phyloP scores from a whole-genome alignment of 2,888 invertebrate genomes.

The Drosophila fungiperda region DNA sequence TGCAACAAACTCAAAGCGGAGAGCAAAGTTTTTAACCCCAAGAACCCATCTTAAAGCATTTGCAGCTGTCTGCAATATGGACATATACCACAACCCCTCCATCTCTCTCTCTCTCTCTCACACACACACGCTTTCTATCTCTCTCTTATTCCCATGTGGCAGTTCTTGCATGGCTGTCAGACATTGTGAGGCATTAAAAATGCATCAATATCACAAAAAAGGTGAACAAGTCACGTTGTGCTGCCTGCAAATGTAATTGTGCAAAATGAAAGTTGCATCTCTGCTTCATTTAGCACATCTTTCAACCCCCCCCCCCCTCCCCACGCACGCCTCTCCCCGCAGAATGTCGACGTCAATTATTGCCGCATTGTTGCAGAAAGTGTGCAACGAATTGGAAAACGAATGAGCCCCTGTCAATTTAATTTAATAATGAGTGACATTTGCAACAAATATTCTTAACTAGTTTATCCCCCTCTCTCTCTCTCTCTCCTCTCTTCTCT shows the following conservation, averaged over 20 bases:
- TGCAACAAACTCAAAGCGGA: not conserved
- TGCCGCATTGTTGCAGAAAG: conserved; percentile 11
- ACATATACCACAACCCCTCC: not conserved
- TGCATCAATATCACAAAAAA: conserved; percentile 25
- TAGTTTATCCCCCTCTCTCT: not conserved
- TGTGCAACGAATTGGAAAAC: conserved; percentile 40
- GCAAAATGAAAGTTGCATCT: conserved; percentile 17
- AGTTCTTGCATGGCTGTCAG: not conserved
- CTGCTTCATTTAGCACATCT: not conserved
- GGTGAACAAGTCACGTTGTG: conserved; percentile 36
- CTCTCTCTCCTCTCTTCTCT: not conserved
- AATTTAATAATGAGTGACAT: conserved; percentile 71
- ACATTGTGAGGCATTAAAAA: conserved; percentile 40
- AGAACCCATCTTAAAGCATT: not conserved
- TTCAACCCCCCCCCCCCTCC: too few species aligned
- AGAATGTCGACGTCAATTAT: not conserved
- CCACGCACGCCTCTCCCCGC: not conserved
- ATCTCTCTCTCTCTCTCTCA: not conserved
- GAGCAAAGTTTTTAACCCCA: not conserved
- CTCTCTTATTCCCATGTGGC: not conserved
- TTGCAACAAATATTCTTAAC: conserved; percentile 35
- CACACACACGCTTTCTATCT: not conserved
- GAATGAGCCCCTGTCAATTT: conserved; percentile 66
- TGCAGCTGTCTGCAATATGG: not conserved
- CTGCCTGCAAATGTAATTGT: conserved; percentile 35